Evolutionary conservation across 2,888 invertebrate species (phyloP).

Genomic region (Alloplasta piceator): DNA sequence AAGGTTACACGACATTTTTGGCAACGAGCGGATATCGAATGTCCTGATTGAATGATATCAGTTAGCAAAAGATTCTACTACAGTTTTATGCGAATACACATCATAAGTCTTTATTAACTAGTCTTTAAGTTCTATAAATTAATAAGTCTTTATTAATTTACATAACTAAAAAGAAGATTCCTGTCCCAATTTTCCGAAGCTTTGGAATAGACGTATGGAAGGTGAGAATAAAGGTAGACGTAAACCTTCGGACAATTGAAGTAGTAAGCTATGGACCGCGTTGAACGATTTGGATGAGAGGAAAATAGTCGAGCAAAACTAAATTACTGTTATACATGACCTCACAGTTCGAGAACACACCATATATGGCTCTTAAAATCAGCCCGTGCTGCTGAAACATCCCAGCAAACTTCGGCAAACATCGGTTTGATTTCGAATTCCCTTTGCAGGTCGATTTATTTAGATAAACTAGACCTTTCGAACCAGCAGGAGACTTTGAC

Average conservation of each 20-base stretch:
- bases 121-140: no score
- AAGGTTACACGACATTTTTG: background rate
- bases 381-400: no score
- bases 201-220: slow-evolving; percentile 24
- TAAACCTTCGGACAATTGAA: background rate
- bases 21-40: background rate
- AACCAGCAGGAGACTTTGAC: no score
- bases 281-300: slow-evolving; percentile 12
- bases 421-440: background rate
- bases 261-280: background rate
- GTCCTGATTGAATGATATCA: background rate
- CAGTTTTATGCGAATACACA: no score
- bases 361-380: slow-evolving; percentile 1
- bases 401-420: no score
- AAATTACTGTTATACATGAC: slow-evolving; percentile 37
- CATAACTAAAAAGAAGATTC: no score
- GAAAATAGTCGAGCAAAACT: slow-evolving; percentile 32
- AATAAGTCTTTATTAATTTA: no score
- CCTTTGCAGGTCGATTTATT: no score
- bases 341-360: slow-evolving; percentile 12
- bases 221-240: background rate
- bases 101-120: no score
- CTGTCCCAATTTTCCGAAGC: no score
- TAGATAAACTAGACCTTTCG: no score
- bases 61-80: background rate